Evolutionary conservation across 2,888 invertebrate species (phyloP).

Genomic region (Nipponacmea schrenckii): DNA sequence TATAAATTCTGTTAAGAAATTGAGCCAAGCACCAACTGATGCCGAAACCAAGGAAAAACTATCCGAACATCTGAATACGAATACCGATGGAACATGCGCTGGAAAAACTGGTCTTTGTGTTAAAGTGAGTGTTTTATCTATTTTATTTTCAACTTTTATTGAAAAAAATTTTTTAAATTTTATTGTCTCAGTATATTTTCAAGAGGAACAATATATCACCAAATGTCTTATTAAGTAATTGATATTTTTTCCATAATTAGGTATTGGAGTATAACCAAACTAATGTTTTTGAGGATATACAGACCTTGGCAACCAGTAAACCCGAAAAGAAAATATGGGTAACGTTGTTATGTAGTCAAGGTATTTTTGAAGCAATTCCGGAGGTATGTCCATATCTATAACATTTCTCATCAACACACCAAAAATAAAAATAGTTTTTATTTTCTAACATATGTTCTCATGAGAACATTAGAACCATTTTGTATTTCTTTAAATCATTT

Average conservation of each 20-base stretch:
- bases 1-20: slow-evolving; percentile 36
- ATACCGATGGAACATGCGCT: slow-evolving; percentile 41
- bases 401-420: no score
- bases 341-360: slow-evolving; percentile 49
- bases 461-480: no score
- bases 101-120: slow-evolving; percentile 43
- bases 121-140: slow-evolving; percentile 40
- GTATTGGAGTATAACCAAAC: slow-evolving; percentile 37
- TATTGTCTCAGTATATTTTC: neutral
- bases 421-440: no score
- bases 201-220: no score
- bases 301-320: slow-evolving; percentile 10
- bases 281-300: slow-evolving; percentile 16
- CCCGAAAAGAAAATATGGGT: slow-evolving; percentile 47
- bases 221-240: no score
- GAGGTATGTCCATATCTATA: slow-evolving; percentile 32
- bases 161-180: no score
- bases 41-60: slow-evolving; percentile 25
- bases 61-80: slow-evolving; percentile 50
- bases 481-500: no score
- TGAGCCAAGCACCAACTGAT: slow-evolving; percentile 39
- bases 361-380: slow-evolving; percentile 44
- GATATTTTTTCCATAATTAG: slow-evolving; percentile 22
- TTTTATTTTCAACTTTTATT: neutral
- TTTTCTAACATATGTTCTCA: no score